A percentile compares a stretch with the other conserved stretches of the same genome.
Evolutionary conservation across 1,140 invertebrate genomes (phyloP).

Genomic region (Muscidifurax raptorellus): DNA sequence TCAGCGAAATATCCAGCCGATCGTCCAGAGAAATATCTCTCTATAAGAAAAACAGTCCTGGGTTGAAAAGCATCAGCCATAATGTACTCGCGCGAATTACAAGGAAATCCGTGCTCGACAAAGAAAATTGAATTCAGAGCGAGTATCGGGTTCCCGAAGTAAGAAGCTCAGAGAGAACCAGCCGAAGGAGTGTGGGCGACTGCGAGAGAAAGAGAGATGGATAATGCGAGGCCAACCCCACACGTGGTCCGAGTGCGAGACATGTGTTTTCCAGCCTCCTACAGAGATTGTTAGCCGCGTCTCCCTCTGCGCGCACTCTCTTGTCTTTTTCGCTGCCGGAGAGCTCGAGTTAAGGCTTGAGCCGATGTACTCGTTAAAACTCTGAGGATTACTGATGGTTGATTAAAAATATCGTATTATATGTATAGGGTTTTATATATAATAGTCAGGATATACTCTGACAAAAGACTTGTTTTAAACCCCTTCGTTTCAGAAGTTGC

Average conservation of each 20-base stretch:
- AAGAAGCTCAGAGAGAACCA: slow-evolving; percentile 50
- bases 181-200: slow-evolving; percentile 41
- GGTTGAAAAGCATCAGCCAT: too few species aligned
- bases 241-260: slow-evolving; percentile 69
- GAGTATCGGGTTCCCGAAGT: slow-evolving; percentile 66
- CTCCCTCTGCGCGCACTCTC: slow-evolving; percentile 49
- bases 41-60: too few species aligned
- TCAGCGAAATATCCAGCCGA: too few species aligned
- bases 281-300: slow-evolving; percentile 63
- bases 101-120: slow-evolving; percentile 11
- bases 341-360: neutral
- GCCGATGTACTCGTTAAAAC: neutral
- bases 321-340: slow-evolving; percentile 35
- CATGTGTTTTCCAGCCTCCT: slow-evolving; percentile 73
- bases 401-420: neutral
- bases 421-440: too few species aligned
- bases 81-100: neutral
- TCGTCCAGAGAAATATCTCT: too few species aligned
- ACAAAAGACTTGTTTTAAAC: too few species aligned
- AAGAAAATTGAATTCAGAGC: slow-evolving; percentile 45
- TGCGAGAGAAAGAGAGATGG: neutral
- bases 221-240: slow-evolving; percentile 57
- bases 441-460: too few species aligned
- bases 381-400: neutral
- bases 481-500: too few species aligned